Evolutionary conservation across 1,140 invertebrate genomes (phyloP).

Genomic region (Arctopsyche grandis): DNA sequence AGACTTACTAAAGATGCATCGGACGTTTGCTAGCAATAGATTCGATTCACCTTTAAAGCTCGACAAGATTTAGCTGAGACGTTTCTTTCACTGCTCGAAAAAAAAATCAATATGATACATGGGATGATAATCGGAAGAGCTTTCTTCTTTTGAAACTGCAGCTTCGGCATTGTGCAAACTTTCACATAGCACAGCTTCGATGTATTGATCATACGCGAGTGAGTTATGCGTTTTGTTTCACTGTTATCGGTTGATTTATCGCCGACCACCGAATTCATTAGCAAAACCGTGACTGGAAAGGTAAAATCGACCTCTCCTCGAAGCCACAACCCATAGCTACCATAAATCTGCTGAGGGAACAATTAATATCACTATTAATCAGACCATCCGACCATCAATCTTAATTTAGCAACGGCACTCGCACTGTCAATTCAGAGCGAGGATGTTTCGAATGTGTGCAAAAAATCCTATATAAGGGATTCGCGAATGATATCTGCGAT

Average conservation of each 20-base stretch:
- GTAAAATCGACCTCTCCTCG: conserved; percentile 20
- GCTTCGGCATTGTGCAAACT: neutral
- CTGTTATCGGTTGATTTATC: conserved; percentile 44
- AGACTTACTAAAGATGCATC: no score
- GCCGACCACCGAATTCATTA: conserved; percentile 37
- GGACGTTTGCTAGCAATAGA: no score
- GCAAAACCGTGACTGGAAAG: conserved; percentile 14
- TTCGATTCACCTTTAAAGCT: no score
- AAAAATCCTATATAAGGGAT: neutral
- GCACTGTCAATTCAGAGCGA: neutral
- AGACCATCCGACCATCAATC: conserved; percentile 12
- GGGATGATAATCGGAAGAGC: neutral
- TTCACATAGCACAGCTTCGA: neutral
- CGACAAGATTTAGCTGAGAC: no score
- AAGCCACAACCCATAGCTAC: neutral
- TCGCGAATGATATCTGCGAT: neutral
- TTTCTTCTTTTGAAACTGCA: neutral
- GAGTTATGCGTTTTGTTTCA: conserved; percentile 29
- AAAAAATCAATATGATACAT: no score
- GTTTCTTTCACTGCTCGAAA: no score
- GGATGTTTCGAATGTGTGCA: neutral
- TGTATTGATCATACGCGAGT: neutral
- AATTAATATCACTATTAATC: conserved; percentile 33
- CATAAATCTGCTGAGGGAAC: conserved; percentile 28
- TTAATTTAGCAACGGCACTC: conserved; percentile 21